These are phyloP conservation scores for Hemibagrus guttatus DNA, from an alignment of 2,797 vertebrate genomes.

Conservation along the genomic window DNA sequence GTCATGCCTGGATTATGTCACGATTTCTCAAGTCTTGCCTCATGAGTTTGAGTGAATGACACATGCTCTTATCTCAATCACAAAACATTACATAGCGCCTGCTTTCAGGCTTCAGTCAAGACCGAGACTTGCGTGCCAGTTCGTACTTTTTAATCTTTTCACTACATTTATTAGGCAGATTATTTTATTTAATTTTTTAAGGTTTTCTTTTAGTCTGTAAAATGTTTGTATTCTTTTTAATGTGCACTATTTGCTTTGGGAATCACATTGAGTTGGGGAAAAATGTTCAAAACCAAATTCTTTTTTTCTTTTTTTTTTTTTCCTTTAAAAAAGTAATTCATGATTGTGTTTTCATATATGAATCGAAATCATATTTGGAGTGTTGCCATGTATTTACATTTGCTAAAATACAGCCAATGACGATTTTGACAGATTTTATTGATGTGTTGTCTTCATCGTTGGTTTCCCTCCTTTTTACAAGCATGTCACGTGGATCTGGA, in stretches of 20 bases:
- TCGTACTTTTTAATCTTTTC: not conserved
- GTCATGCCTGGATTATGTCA: not conserved
- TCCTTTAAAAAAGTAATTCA: not conserved
- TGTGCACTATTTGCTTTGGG: not conserved
- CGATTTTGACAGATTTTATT: not conserved
- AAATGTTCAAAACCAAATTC: constrained; percentile 20
- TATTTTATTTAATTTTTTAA: not conserved
- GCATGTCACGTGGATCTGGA: not conserved
- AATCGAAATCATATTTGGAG: too few relatives aligned
- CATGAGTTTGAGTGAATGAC: not conserved
- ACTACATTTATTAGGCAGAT: not conserved
- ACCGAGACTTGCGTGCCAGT: constrained; percentile 32
- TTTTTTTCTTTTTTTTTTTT: not conserved
- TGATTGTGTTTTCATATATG: not conserved
- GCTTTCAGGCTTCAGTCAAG: not conserved
- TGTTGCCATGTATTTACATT: not conserved
- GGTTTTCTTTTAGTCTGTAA: not conserved
- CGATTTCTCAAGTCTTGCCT: too few relatives aligned
- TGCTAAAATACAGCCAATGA: not conserved
- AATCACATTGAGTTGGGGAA: not conserved
- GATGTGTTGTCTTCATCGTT: not conserved
- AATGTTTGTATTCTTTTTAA: not conserved
- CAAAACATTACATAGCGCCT: not conserved
- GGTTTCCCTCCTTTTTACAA: not conserved
- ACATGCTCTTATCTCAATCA: not conserved